Conservation (phyloP, 1,140 invertebrate genomes). For the Nomia melanderi region DNA sequence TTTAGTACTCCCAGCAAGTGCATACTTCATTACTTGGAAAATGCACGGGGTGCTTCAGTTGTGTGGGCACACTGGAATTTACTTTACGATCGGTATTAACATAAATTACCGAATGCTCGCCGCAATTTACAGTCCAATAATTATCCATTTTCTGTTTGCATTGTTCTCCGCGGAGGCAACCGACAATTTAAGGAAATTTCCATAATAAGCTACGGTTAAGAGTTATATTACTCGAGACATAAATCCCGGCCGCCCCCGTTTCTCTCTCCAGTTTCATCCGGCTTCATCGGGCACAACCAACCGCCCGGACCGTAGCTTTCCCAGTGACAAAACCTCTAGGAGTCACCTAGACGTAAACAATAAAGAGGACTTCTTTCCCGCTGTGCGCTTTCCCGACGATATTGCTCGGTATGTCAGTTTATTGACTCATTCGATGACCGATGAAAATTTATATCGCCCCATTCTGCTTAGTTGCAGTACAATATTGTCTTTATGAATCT, state of each 20-base stretch:
- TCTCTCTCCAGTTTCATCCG: constrained; percentile 44
- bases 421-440: constrained; percentile 7
- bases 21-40: background rate
- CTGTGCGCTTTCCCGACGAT: constrained; percentile 58
- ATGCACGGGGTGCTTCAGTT: background rate
- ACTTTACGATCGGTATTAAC: constrained; percentile 60
- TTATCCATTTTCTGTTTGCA: constrained; percentile 73
- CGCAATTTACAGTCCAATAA: constrained; percentile 66
- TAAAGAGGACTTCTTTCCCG: constrained; percentile 11
- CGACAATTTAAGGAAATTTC: constrained; percentile 69
- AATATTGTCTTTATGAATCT: no score
- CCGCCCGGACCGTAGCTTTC: constrained; percentile 5
- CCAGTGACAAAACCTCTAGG: constrained; percentile 14
- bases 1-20: background rate
- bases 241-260: constrained; percentile 54
- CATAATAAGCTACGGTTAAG: constrained; percentile 70
- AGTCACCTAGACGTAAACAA: constrained; percentile 33
- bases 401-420: constrained; percentile 52
- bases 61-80: constrained; percentile 27
- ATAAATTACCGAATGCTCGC: constrained; percentile 55
- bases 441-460: no score
- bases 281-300: constrained; percentile 45
- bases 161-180: constrained; percentile 64
- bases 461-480: no score
- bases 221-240: constrained; percentile 62